Conservation (phyloP, 2,888 invertebrate genomes). For the Corbicula japonica region DNA sequence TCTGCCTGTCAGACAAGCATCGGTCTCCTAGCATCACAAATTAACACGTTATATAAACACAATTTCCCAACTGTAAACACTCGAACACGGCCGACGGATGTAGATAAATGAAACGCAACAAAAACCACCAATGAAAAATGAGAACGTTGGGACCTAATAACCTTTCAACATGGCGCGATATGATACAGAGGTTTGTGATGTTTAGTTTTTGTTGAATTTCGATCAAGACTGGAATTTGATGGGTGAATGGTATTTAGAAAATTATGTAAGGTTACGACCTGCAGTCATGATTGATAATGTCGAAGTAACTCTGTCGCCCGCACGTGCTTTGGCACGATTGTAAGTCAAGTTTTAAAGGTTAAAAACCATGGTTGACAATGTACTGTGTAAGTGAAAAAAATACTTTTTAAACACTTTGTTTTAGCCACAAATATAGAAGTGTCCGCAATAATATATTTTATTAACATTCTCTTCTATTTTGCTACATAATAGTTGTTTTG, state of each 20-base stretch:
- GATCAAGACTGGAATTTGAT: conserved; percentile 33
- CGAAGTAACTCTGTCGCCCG: conserved; percentile 4
- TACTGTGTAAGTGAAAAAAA: no score
- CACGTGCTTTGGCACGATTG: conserved; percentile 4
- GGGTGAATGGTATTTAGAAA: conserved; percentile 37
- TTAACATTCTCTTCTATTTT: no score
- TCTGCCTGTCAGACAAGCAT: conserved; percentile 48
- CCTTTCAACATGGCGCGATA: conserved; percentile 29
- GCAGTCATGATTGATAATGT: neutral
- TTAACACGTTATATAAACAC: conserved; percentile 78
- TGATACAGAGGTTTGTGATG: conserved; percentile 23
- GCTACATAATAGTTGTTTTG: no score
- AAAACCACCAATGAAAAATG: conserved; percentile 57
- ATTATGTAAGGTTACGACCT: conserved; percentile 35
- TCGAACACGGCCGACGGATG: conserved; percentile 64
- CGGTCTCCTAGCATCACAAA: conserved; percentile 66
- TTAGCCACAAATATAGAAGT: no score
- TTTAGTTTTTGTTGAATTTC: conserved; percentile 38
- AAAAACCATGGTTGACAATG: no score
- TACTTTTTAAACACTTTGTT: no score
- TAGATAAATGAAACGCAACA: conserved; percentile 58
- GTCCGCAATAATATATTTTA: no score
- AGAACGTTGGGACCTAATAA: conserved; percentile 36
- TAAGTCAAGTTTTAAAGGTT: no score
- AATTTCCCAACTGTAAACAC: conserved; percentile 72